These are phyloP conservation scores for Trachelipus rathkii DNA, from an alignment of 1,140 invertebrate genomes.

Conservation along the genomic window DNA sequence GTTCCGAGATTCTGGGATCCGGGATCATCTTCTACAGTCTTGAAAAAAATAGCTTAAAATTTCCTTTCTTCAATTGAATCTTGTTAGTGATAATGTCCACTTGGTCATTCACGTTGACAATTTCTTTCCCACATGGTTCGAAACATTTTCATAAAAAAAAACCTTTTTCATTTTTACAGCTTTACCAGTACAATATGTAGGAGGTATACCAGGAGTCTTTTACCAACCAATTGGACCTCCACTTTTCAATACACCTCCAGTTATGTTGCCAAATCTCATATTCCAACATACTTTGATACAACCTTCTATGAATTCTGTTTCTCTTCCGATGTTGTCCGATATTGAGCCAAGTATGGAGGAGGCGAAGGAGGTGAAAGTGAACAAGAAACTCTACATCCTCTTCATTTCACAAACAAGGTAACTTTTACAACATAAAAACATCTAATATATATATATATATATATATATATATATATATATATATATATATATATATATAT, in stretches of 20 bases:
- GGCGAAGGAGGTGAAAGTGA: constrained; percentile 18
- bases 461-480: too few species aligned
- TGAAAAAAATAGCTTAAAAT: too few species aligned
- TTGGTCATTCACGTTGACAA: too few species aligned
- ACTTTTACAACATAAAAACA: too few species aligned
- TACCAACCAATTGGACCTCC: constrained; percentile 52
- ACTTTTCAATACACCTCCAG: constrained; percentile 51
- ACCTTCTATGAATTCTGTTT: constrained; percentile 14
- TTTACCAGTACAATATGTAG: constrained; percentile 55
- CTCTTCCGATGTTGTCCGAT: constrained; percentile 21
- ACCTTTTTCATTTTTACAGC: constrained; percentile 16
- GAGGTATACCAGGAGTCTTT: constrained; percentile 52
- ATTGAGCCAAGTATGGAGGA: constrained; percentile 27
- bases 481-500: too few species aligned
- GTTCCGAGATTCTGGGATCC: too few species aligned
- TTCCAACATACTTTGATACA: constrained; percentile 45
- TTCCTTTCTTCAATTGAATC: too few species aligned
- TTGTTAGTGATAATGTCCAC: too few species aligned
- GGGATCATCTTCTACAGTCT: too few species aligned
- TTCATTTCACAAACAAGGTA: constrained; percentile 8
- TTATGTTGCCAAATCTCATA: constrained; percentile 54
- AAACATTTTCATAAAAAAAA: too few species aligned
- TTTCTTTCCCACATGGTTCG: too few species aligned
- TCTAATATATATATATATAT: too few species aligned
- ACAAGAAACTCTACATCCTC: constrained; percentile 25